These are phyloP conservation scores for Gracilinanus agilis DNA, from an alignment of 2,113 vertebrate species.

Conservation along the genomic window DNA sequence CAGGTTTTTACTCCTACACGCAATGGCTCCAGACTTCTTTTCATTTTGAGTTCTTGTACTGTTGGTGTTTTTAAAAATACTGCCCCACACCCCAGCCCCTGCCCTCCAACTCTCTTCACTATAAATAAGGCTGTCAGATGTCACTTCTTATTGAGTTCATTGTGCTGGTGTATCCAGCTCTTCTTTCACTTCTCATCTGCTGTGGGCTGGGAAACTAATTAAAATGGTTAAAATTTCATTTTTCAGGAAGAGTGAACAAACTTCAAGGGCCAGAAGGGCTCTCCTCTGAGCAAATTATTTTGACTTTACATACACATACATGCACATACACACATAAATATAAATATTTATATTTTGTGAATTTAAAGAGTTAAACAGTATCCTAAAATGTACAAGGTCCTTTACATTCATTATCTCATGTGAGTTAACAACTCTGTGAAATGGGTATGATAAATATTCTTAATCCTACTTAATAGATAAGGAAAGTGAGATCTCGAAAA, in stretches of 20 bases:
- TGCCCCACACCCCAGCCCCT: not conserved
- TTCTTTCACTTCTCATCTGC: not conserved
- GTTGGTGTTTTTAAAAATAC: not conserved
- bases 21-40: not conserved
- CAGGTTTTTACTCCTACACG: slow-evolving; percentile 16
- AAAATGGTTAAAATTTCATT: not conserved
- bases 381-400: not conserved
- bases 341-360: not conserved
- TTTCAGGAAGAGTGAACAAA: not conserved
- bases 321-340: not conserved
- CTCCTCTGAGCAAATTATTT: not conserved
- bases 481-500: not conserved
- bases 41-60: not conserved
- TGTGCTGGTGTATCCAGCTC: not conserved
- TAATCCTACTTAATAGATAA: not conserved
- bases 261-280: not conserved
- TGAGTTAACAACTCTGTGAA: not conserved
- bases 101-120: not conserved
- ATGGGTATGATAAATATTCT: not conserved
- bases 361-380: not conserved
- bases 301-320: not conserved
- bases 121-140: not conserved
- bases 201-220: not conserved
- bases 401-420: not conserved
- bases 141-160: slow-evolving; percentile 11